A percentile compares a stretch with the other conserved stretches of the same genome.
Conservation (phyloP, 1,140 invertebrate genomes). For the Dendroctonus ponderosae region DNA sequence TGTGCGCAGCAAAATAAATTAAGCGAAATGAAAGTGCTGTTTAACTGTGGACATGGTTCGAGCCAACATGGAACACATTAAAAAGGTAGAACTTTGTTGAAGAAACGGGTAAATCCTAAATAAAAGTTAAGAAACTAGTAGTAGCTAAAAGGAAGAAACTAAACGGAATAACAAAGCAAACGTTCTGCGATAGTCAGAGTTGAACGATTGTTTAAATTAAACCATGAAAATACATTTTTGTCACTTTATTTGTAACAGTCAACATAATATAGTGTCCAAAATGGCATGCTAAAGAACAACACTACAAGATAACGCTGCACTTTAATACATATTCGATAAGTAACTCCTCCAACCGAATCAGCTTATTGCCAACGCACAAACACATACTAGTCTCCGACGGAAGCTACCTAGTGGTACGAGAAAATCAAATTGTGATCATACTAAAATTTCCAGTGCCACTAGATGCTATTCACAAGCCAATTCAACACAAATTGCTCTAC, state of each 20-base stretch:
- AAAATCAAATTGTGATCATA: no score
- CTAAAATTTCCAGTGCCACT: no score
- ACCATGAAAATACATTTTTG: constrained; percentile 4
- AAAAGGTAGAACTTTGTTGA: no score
- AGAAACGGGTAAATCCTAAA: no score
- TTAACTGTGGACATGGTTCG: not conserved
- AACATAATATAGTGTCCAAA: constrained; percentile 29
- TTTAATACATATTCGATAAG: not conserved
- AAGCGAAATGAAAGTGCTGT: constrained; percentile 19
- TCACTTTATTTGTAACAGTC: constrained; percentile 31
- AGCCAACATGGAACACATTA: no score
- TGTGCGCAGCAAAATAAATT: constrained; percentile 28
- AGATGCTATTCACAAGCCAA: no score
- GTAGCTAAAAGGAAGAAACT: not conserved
- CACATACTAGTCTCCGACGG: no score
- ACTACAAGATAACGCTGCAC: constrained; percentile 4
- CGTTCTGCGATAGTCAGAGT: no score
- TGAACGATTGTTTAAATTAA: not conserved
- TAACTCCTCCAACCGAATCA: not conserved
- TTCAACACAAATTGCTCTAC: no score
- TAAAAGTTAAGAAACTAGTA: no score
- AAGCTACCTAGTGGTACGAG: no score
- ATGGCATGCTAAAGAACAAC: constrained; percentile 23
- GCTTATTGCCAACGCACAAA: not conserved
- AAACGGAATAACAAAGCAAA: not conserved